These are phyloP conservation scores for Parotia lawesii DNA, from an alignment of 2,113 vertebrate species.

Conservation along the genomic window DNA sequence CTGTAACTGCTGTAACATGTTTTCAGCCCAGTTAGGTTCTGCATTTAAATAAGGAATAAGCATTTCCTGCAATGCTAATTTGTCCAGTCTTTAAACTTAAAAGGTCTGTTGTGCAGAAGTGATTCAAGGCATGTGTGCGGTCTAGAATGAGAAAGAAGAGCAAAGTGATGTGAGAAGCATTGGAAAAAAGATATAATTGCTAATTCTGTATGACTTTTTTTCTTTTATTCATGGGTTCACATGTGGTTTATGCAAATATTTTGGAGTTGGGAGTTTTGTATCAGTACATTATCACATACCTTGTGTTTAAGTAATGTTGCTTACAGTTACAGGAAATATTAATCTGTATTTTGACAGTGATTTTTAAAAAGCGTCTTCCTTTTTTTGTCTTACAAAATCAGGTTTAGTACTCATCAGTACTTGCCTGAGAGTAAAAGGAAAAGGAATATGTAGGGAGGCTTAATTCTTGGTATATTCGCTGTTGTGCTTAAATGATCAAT, in stretches of 20 bases:
- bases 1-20: background rate
- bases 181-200: background rate
- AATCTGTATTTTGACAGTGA: background rate
- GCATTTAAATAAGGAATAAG: background rate
- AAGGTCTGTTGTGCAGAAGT: background rate
- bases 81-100: background rate
- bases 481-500: background rate
- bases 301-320: background rate
- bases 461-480: background rate
- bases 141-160: background rate
- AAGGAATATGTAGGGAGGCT: background rate
- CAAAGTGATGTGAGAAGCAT: background rate
- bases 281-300: background rate
- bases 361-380: background rate
- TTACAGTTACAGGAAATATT: background rate
- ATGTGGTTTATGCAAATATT: background rate
- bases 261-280: background rate
- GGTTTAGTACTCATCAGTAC: background rate
- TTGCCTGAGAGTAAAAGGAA: background rate
- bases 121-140: background rate
- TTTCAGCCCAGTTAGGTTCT: background rate
- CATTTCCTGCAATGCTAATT: background rate
- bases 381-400: background rate
- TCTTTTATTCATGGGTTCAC: background rate
- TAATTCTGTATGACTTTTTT: background rate